phyloP scores from a whole-genome alignment of 2,797 vertebrate species.

The Urophycis tenuis region DNA sequence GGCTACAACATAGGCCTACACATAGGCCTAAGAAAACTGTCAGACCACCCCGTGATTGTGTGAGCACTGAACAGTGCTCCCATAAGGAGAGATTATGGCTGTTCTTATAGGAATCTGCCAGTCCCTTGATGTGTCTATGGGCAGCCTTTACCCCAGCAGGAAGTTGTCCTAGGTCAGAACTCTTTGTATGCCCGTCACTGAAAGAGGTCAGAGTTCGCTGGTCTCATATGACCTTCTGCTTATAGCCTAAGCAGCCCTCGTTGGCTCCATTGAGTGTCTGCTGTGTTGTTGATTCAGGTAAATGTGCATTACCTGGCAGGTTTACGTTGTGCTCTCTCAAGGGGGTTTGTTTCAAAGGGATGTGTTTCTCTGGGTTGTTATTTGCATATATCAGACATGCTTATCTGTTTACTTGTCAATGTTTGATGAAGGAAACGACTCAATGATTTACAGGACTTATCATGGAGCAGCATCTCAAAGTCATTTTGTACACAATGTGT shows the following conservation, averaged over 20 bases:
- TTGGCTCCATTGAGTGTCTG: constrained; percentile 3
- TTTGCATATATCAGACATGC: constrained; percentile 5
- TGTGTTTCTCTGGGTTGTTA: constrained; percentile 11
- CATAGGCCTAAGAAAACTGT: not conserved
- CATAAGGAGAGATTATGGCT: not conserved
- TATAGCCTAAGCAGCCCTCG: constrained; percentile 12
- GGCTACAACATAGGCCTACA: not conserved
- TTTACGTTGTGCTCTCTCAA: not conserved
- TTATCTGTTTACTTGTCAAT: constrained; percentile 24
- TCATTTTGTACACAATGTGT: not conserved
- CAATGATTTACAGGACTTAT: not conserved
- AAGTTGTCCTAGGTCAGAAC: not conserved
- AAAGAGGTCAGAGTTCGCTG: not conserved
- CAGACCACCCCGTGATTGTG: constrained; percentile 11
- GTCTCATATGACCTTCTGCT: not conserved
- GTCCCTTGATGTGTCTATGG: constrained; percentile 22
- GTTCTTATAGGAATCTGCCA: constrained; percentile 29
- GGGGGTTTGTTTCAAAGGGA: constrained; percentile 10
- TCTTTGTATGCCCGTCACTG: not conserved
- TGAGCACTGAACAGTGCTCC: constrained; percentile 17
- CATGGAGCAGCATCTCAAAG: not conserved
- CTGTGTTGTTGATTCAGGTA: not conserved
- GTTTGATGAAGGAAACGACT: constrained; percentile 8
- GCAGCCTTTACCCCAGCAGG: constrained; percentile 21
- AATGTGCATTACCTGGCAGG: not conserved